A percentile compares a stretch with the other conserved stretches of the same genome.
Evolutionary conservation across 2,888 invertebrate species (phyloP).

Genomic region (Buathra laborator): DNA sequence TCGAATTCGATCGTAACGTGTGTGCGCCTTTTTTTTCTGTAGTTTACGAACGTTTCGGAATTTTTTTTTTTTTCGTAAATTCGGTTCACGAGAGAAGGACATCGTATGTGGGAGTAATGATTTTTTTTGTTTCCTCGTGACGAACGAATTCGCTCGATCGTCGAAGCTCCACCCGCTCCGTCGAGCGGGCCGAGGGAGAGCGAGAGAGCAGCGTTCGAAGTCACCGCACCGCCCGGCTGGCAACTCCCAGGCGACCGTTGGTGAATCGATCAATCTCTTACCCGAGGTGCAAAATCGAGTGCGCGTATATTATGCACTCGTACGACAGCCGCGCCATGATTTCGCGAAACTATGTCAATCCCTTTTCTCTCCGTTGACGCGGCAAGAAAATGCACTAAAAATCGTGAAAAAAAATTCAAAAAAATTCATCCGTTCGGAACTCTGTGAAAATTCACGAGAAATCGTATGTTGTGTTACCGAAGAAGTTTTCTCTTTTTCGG

Average conservation of each 20-base stretch:
- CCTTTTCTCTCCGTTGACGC: no score
- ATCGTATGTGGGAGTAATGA: slow-evolving; percentile 6
- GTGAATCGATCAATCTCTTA: slow-evolving; percentile 71
- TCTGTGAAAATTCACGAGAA: background rate
- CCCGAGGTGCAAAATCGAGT: slow-evolving; percentile 59
- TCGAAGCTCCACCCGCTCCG: slow-evolving; percentile 26
- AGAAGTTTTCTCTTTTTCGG: background rate
- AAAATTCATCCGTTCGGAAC: background rate
- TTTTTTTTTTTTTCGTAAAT: background rate
- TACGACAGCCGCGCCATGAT: slow-evolving; percentile 28
- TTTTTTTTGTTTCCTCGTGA: background rate
- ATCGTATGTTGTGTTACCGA: background rate
- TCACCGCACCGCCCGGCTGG: slow-evolving; percentile 41
- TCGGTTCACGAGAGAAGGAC: background rate
- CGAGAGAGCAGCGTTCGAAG: slow-evolving; percentile 9
- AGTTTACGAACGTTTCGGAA: background rate
- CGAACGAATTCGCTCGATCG: slow-evolving; percentile 16
- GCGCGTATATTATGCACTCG: slow-evolving; percentile 36
- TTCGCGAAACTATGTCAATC: background rate
- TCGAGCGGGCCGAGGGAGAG: background rate
- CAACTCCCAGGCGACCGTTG: slow-evolving; percentile 63
- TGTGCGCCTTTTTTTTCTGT: background rate
- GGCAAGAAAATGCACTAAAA: background rate
- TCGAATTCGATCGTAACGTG: background rate
- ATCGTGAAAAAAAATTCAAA: background rate